Percentiles rank a stretch among this genome's conserved stretches.
Conservation (phyloP, 30 jellyfish, hydroid and myxozoan genomes). For the Aurelia aurita complex sp. Pacific region DNA sequence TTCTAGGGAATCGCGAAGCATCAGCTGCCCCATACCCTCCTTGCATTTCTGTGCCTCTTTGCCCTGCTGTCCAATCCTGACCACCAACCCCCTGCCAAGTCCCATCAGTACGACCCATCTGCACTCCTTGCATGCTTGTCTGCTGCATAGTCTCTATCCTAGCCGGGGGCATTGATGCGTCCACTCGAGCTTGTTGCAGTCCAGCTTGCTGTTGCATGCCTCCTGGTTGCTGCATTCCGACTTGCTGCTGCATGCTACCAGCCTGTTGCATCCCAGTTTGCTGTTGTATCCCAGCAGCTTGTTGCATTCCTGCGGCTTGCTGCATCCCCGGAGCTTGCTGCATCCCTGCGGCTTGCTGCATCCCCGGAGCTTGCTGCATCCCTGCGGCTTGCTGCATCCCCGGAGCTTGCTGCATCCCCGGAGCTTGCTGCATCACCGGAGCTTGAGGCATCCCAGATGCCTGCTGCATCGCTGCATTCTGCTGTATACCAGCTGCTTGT, state of each 20-base stretch:
- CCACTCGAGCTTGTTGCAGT: conserved; percentile 34
- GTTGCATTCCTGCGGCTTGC: conserved; percentile 35
- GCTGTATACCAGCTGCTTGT: conserved; percentile 42
- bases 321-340: neutral
- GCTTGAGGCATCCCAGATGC: neutral
- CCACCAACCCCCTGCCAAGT: conserved; percentile 62
- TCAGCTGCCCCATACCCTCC: conserved; percentile 48
- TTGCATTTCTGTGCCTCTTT: conserved; percentile 58
- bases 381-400: conserved; percentile 1
- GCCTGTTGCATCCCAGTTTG: conserved; percentile 28
- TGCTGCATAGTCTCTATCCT: conserved; percentile 27
- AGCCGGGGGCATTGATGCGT: conserved; percentile 29
- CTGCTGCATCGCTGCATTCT: neutral
- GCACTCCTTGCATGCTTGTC: conserved; percentile 51
- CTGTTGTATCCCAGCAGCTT: neutral
- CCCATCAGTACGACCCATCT: conserved; percentile 66
- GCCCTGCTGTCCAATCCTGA: conserved; percentile 64
- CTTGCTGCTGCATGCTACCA: neutral
- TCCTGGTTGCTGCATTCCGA: neutral
- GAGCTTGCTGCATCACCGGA: conserved; percentile 26
- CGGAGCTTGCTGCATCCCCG: neutral
- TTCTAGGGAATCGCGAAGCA: conserved; percentile 35
- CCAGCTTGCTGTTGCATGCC: too few relatives aligned
- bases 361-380: conserved; percentile 11
- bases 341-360: conserved; percentile 1